phyloP scores from a whole-genome alignment of 2,888 invertebrate genomes.

The Aelia acuminata region DNA sequence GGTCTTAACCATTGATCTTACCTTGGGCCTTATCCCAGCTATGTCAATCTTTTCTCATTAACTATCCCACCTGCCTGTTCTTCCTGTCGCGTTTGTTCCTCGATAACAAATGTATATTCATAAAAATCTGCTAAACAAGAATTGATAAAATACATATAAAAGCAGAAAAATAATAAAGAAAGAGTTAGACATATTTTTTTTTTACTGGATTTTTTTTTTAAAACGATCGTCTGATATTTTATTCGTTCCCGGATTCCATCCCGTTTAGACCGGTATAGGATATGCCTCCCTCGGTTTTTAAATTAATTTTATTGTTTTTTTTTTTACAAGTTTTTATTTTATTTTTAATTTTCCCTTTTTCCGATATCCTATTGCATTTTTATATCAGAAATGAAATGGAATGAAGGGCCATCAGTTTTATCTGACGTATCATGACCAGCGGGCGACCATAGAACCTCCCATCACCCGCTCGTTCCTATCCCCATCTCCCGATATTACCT shows the following conservation, averaged over 20 bases:
- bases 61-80: no score
- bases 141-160: not conserved
- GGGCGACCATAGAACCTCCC: not conserved
- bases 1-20: no score
- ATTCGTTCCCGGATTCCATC: constrained; percentile 4
- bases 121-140: no score
- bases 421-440: constrained; percentile 48
- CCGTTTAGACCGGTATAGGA: not conserved
- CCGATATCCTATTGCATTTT: constrained; percentile 47
- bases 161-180: not conserved
- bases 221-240: not conserved
- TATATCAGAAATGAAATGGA: constrained; percentile 49
- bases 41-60: no score
- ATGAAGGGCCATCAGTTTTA: constrained; percentile 55
- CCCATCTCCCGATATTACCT: constrained; percentile 52
- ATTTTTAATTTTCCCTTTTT: constrained; percentile 29
- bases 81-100: no score
- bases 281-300: constrained; percentile 16
- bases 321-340: no score
- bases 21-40: no score
- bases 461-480: not conserved
- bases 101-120: no score
- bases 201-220: not conserved
- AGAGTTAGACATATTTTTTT: not conserved
- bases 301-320: constrained; percentile 1